Base-by-base conservation (phyloP, 2,113 vertebrate genomes). In the Heloderma charlesbogerti region DNA sequence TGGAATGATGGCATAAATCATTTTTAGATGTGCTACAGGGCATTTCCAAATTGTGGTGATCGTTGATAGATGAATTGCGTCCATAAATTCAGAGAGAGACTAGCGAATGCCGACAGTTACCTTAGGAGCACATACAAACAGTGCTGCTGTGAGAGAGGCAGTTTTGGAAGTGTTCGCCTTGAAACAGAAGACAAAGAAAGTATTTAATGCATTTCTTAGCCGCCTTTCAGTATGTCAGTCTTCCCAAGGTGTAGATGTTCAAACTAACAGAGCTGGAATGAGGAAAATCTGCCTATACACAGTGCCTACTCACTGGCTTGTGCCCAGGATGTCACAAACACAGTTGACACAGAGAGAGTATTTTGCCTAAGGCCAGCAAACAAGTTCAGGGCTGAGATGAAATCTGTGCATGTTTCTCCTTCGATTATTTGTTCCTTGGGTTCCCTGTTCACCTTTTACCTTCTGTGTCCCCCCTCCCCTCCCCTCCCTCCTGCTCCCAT, bases 251-350 rank as follows among this genome's bases (percentile, higher is more conserved):
- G 37, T 37, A 40, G 16, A 37, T 15, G 0, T 6, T 77, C 12
- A 40, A 77, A 12, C 10, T 8, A 69, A 15, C n/a, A 2, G 34
- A 1, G 16, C 16, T 10, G 15, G 84, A 34, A 12, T 37, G 71
- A 9, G 34, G 37, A 10, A 27, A 34, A 54, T 25, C 3, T 25
- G 31, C 1, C 3, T 1, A 4, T 3, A 10, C 20, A 15, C 0
- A 6, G 40, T 1, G 5, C 67, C n/a, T 20, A 10, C n/a, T n/a
- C n/a, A n/a, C 43, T 84, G 8, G 27, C 63, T 31, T 1, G 40
- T 25, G 37, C 4, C 25, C 1, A 37, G 37, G n/a, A 25, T 13
- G 31, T 82, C 51, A 12, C 1, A 1, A 15, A 15, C 82, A 2
- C 25, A 15, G 13, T 77, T 18, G n/a, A 31, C 9, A 51, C 45